phyloP scores from a whole-genome alignment of 2,797 vertebrate species.

The Eospalax fontanierii region DNA sequence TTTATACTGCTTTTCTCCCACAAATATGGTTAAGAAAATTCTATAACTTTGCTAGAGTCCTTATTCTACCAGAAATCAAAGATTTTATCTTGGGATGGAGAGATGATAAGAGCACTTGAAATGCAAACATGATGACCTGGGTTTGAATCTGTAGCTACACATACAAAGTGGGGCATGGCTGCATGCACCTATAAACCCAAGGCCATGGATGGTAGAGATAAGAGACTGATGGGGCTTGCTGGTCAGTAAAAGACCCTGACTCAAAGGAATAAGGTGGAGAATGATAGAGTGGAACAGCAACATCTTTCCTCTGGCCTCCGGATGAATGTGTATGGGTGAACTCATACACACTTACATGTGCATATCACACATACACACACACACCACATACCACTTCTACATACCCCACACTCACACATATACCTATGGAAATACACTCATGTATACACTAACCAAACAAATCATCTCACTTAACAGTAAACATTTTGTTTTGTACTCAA shows the following conservation, averaged over 20 bases:
- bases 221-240: not conserved
- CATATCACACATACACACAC: too few species aligned
- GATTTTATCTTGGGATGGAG: not conserved
- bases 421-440: too few species aligned
- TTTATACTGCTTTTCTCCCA: not conserved
- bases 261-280: not conserved
- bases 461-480: constrained; percentile 6
- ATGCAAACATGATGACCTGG: not conserved
- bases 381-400: too few species aligned
- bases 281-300: not conserved
- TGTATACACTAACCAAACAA: not conserved
- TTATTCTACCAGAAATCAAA: constrained; percentile 20
- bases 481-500: not conserved
- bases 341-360: not conserved
- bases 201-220: not conserved
- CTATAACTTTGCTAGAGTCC: not conserved
- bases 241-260: not conserved
- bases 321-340: not conserved
- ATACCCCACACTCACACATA: too few species aligned
- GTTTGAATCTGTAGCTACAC: not conserved
- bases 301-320: not conserved
- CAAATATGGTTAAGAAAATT: not conserved
- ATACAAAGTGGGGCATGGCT: not conserved
- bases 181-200: not conserved
- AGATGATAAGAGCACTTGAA: not conserved